Base-by-base conservation (phyloP, 2,888 invertebrate species). In the Andricus quercusramuli region DNA sequence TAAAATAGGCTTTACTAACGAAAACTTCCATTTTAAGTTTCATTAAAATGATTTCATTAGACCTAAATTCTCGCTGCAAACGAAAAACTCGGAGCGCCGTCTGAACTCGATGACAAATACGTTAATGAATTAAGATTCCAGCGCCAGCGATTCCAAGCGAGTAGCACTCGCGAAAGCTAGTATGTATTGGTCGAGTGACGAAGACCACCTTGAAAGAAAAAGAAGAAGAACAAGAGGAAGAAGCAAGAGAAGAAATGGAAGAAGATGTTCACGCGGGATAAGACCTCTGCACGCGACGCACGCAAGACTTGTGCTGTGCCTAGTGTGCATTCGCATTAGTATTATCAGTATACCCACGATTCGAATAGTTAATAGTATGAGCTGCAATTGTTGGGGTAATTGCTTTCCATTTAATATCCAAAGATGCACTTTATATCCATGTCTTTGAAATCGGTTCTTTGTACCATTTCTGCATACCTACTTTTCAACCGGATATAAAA, bases 181-280 rank as follows among this genome's bases (percentile, higher is more conserved):
- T 51, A 47, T 70, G 47, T 70, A 47, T 70, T 70, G 47, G 68
- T 25, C 68, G 25, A 70, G 47, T 1, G 68, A 70, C 29, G 32
- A 59, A 59, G 59, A 77, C 37, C 51, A 37, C 77, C 67, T 67
- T 17, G 29, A 9, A 44, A 77, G 51, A 68, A 67, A 44, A 32
- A 70, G 59, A 67, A 77, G 20, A 66, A 65, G 66, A 76, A 65
- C 25, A 56, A 56, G 29, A 56, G 44, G 37, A 66, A 65, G 74
- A 76, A 65, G 37, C 44, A n/a, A 44, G 44, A 76, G 67, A 77
- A 79, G 68, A 78, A 78, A 74, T 47, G 56, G 11, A 74, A 66
- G 77, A 77, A 70, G 68, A 70, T 70, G 47, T 70, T 70, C 68
- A 51, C 68, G 68, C 68, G 68, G 68, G 68, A 41, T 44, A 68